phyloP scores from a whole-genome alignment of 2,888 invertebrate genomes.

The Hemaris fuciformis region DNA sequence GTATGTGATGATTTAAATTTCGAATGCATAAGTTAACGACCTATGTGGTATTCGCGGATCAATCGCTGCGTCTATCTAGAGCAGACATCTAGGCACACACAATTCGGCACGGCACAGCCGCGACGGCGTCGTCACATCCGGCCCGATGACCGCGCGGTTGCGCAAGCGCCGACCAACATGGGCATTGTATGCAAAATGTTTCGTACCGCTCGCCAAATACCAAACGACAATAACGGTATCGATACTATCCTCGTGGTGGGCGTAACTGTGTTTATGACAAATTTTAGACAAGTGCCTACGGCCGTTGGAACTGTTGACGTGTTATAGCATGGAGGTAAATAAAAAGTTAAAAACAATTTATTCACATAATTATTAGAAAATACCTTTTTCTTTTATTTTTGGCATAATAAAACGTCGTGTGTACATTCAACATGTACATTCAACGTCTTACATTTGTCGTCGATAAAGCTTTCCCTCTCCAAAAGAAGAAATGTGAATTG shows the following conservation, averaged over 20 bases:
- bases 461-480: neutral
- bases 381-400: too few species aligned
- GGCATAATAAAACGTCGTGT: too few species aligned
- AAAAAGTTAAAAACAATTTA: too few species aligned
- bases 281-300: neutral
- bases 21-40: neutral
- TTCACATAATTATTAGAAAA: too few species aligned
- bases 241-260: slow-evolving; percentile 28
- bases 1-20: neutral
- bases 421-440: too few species aligned
- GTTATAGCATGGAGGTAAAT: too few species aligned
- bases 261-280: slow-evolving; percentile 7
- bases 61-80: slow-evolving; percentile 37
- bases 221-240: slow-evolving; percentile 52
- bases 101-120: slow-evolving; percentile 54
- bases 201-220: slow-evolving; percentile 62
- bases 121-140: slow-evolving; percentile 67
- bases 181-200: slow-evolving; percentile 78
- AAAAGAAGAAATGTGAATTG: neutral
- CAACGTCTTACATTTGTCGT: too few species aligned
- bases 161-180: slow-evolving; percentile 68
- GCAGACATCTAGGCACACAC: slow-evolving; percentile 53
- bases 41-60: slow-evolving; percentile 2
- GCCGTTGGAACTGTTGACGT: neutral
- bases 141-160: slow-evolving; percentile 64